Base-by-base conservation (phyloP, 1,140 invertebrate genomes). In the Drosophila sechellia region DNA sequence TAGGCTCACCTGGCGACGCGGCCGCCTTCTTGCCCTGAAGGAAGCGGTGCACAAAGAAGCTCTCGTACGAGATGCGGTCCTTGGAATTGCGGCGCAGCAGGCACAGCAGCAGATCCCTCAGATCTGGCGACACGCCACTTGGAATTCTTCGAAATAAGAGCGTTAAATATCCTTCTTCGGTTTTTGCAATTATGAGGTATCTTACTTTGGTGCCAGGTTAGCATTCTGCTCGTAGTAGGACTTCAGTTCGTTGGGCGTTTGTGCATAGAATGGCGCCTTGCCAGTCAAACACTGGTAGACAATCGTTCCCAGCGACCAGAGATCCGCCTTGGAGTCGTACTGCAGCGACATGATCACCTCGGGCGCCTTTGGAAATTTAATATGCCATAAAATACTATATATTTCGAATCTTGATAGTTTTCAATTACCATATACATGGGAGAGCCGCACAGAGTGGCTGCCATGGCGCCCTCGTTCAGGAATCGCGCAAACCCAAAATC, bases 401-500 rank as follows among this genome's bases (percentile, higher is more conserved):
- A 54, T 22, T 27, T 11, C 6, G n/a, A 8, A 2, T 4, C 4
- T 5, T 15, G 10, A 0, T 4, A 3, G 34, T 50, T n/a, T 17
- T 0, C 13, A 35, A 50, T 74, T 64, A 97, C 97, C 99, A 99
- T 99, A 90, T 99, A 99, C 98, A 99, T 99, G 3, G 99, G 99
- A 37, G 98, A 99, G 17, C 99, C 99, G 93, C 99, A 99, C 3
- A 99, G 93, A 37, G 99, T 99, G 49, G 98, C 98, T 48, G 99
- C 99, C 99, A 99, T 99, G 15, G 98, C 98, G 50, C 99, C 99
- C 93, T 99, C 99, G 93, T 98, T 96, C 6, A 99, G 93, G 93
- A 99, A 99, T 90, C 99, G 94, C 31, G 99, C 99, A 94, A 99
- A 99, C 17, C 99, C 99, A 95, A 99, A 99, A 94, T 99, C 99